A percentile compares a stretch with the other conserved stretches of the same genome.
These are phyloP conservation scores for Prosapia bicincta DNA, from an alignment of 2,888 invertebrate genomes.

Conservation along the genomic window DNA sequence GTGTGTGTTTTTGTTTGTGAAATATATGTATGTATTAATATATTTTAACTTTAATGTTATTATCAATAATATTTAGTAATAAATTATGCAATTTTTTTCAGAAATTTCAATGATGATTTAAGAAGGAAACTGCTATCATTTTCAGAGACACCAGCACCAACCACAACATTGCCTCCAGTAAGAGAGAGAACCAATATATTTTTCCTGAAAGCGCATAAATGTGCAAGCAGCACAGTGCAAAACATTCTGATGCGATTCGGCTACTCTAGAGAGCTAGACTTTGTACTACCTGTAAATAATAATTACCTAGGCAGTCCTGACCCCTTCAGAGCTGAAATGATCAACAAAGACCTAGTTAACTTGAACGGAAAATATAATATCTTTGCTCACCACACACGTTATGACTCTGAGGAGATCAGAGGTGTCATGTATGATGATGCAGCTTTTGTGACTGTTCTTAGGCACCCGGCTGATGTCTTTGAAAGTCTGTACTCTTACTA, in stretches of 20 bases:
- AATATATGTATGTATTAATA: too few species aligned
- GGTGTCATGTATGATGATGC: constrained; percentile 35
- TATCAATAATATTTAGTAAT: too few species aligned
- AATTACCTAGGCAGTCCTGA: constrained; percentile 37
- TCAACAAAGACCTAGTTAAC: constrained; percentile 27
- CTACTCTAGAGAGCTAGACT: constrained; percentile 31
- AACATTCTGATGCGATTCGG: constrained; percentile 39
- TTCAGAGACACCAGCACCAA: neutral
- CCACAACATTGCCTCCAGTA: neutral
- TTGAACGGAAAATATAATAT: constrained; percentile 36
- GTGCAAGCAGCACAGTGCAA: constrained; percentile 39
- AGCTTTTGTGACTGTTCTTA: constrained; percentile 36
- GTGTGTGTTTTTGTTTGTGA: too few species aligned
- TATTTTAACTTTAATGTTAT: too few species aligned
- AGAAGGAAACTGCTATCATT: neutral
- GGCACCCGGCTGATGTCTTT: constrained; percentile 35
- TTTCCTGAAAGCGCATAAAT: constrained; percentile 40
- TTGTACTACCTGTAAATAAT: constrained; percentile 33
- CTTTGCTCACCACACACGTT: constrained; percentile 38
- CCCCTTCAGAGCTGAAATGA: constrained; percentile 31
- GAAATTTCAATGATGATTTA: neutral
- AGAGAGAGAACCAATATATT: constrained; percentile 33
- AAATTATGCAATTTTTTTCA: too few species aligned
- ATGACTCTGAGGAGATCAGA: constrained; percentile 32
- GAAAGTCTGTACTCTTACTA: constrained; percentile 37